Conservation (phyloP, 2,113 vertebrate species). For the Oxygymnocypris stewartii region DNA sequence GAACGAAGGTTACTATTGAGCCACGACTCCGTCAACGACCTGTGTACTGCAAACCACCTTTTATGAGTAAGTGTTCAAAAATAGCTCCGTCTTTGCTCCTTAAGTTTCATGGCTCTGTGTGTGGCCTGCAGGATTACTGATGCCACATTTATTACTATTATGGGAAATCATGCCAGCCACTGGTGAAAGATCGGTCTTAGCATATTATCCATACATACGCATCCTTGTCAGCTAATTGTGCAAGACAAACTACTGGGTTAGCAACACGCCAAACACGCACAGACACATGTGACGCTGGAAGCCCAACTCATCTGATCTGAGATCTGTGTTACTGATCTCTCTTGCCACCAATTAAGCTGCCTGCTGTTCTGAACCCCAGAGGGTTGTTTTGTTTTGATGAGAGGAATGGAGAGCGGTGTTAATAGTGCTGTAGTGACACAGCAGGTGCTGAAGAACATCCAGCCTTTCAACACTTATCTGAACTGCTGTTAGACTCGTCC, state of each 20-base stretch:
- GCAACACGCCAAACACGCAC: conserved; percentile 27
- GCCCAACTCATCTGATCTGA: background rate
- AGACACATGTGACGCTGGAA: background rate
- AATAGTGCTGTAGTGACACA: conserved; percentile 45
- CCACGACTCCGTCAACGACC: background rate
- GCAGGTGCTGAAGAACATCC: conserved; percentile 44
- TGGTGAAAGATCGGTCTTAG: background rate
- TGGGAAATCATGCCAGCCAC: conserved; percentile 11
- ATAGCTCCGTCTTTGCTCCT: background rate
- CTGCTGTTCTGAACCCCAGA: conserved; percentile 16
- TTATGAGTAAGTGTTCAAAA: conserved; percentile 15
- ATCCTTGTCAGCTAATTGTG: conserved; percentile 24
- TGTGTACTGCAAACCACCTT: conserved; percentile 1
- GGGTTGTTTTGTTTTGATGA: conserved; percentile 31
- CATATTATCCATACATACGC: conserved; percentile 1
- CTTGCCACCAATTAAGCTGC: conserved; percentile 9
- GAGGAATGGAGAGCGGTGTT: conserved; percentile 21
- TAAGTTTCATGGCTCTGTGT: background rate
- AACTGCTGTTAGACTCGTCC: conserved; percentile 48
- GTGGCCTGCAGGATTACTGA: conserved; percentile 9
- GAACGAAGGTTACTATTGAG: background rate
- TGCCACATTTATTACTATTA: conserved; percentile 18
- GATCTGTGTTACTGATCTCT: conserved; percentile 10
- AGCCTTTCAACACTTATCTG: conserved; percentile 59
- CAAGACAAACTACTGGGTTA: conserved; percentile 29